A percentile compares a stretch with the other conserved stretches of the same genome.
phyloP scores from a whole-genome alignment of 2,888 invertebrate species.

The Myopa testacea region DNA sequence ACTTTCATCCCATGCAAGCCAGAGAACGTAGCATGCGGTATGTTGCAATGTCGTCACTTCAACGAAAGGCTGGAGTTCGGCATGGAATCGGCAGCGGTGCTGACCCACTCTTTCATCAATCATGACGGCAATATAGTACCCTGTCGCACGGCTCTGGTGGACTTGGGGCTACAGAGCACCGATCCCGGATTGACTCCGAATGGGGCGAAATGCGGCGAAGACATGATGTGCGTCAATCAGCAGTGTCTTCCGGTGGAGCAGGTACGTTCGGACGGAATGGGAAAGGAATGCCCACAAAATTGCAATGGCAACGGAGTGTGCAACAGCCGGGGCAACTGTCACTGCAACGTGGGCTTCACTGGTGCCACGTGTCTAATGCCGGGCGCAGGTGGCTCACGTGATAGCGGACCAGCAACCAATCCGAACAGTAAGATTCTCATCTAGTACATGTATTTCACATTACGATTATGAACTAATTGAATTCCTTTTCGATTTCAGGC shows the following conservation, averaged over 20 bases:
- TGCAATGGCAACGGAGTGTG: constrained; percentile 90
- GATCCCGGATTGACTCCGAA: constrained; percentile 97
- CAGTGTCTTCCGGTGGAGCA: constrained; percentile 82
- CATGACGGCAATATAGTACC: constrained; percentile 83
- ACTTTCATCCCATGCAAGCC: constrained; percentile 79
- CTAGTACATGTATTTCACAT: not conserved
- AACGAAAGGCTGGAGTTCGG: constrained; percentile 95
- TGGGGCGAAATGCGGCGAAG: constrained; percentile 72
- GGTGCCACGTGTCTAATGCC: constrained; percentile 88
- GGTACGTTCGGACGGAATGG: constrained; percentile 71
- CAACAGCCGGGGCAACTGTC: constrained; percentile 90
- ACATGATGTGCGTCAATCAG: constrained; percentile 92
- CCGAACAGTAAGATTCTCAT: constrained; percentile 76
- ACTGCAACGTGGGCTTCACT: constrained; percentile 90
- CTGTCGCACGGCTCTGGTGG: constrained; percentile 91
- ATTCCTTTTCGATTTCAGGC: constrained; percentile 70
- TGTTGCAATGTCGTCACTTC: constrained; percentile 93
- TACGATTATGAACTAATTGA: not conserved
- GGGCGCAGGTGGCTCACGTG: constrained; percentile 89
- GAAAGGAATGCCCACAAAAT: constrained; percentile 78
- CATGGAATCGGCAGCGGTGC: constrained; percentile 88
- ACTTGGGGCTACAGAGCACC: constrained; percentile 87
- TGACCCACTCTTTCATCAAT: constrained; percentile 88
- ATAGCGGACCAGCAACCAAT: constrained; percentile 91
- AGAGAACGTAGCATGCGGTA: constrained; percentile 87